Base-by-base conservation (phyloP, 2,797 vertebrate genomes). In the Hemibagrus guttatus region DNA sequence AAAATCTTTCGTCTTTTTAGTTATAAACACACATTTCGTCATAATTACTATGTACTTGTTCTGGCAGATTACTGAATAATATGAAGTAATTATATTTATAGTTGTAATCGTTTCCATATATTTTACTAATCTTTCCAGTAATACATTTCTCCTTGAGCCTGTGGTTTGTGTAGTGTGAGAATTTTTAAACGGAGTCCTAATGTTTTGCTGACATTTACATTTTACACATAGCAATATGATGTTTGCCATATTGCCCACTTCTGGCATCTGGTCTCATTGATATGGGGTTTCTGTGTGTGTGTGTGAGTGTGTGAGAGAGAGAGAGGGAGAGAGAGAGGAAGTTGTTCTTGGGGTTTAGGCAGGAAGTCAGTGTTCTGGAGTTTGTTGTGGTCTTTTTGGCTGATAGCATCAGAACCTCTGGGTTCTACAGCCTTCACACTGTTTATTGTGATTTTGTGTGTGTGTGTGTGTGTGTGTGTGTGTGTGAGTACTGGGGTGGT, bases 301-400 rank as follows among this genome's bases (percentile, higher is more conserved):
- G 71, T 28, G 26, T 75, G 72, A 14, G 26, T 49, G 23, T 21
- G 31, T 1, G 63, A 1, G 63, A 1, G 63, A 11, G 12, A 49
- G 21, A 92, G 94, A 89, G 68, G 21, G 35, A 26, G 42, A 52
- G 12, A 49, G 21, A 92, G 93, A 95, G 93, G 94, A 95, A 94
- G 96, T 96, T 95, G 95, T 96, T 96, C 94, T 95, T 94, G 86
- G 95, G 96, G 95, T 96, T 95, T 96, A 96, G 95, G 92, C 96
- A 97, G 97, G 97, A 97, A 97, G 96, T 94, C 95, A 94, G 95
- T 31, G 95, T 94, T 95, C 90, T 86, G 93, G 91, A 93, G 95
- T 96, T 97, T 97, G 95, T 97, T 97, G 93, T 97, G 96, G 96
- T 58, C 95, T 97, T 96, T 94, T 93, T 91, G 94, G 94, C 92